These are phyloP conservation scores for Tipula lateralis DNA, from an alignment of 2,888 invertebrate genomes.

Conservation along the genomic window DNA sequence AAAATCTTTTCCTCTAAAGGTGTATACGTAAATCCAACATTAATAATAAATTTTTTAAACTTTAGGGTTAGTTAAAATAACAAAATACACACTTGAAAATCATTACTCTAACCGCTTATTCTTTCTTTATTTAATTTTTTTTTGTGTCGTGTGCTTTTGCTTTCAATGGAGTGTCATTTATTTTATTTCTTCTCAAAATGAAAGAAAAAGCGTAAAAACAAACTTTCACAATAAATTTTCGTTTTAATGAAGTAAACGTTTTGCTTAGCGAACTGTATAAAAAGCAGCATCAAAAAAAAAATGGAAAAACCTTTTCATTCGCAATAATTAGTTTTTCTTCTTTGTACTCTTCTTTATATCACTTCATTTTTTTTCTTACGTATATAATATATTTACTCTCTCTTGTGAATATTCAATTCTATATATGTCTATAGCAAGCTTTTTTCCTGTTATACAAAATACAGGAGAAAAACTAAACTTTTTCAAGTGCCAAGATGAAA, in stretches of 20 bases:
- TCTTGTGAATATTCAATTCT: not conserved
- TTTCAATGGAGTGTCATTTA: not conserved
- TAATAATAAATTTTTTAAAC: not conserved
- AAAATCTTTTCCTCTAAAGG: not conserved
- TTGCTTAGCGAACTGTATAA: conserved; percentile 24
- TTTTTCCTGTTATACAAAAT: not conserved
- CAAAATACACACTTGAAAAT: not conserved
- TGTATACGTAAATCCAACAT: not conserved
- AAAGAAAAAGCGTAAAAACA: not conserved
- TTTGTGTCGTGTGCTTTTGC: not conserved
- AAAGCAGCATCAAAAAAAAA: not conserved
- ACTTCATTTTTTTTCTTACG: not conserved
- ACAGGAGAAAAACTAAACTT: not conserved
- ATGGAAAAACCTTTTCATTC: not conserved
- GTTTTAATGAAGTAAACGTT: conserved; percentile 19
- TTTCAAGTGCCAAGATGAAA: not conserved
- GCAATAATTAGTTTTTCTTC: conserved; percentile 24
- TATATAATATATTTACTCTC: not conserved
- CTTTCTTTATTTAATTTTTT: too few relatives aligned
- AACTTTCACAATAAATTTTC: conserved; percentile 19
- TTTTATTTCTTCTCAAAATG: not conserved
- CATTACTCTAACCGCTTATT: conserved; percentile 15
- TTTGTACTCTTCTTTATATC: not conserved
- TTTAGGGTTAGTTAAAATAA: not conserved
- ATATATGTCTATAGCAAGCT: not conserved